Base-by-base conservation (phyloP, 2,113 vertebrate genomes). In the Saguinus imperator region DNA sequence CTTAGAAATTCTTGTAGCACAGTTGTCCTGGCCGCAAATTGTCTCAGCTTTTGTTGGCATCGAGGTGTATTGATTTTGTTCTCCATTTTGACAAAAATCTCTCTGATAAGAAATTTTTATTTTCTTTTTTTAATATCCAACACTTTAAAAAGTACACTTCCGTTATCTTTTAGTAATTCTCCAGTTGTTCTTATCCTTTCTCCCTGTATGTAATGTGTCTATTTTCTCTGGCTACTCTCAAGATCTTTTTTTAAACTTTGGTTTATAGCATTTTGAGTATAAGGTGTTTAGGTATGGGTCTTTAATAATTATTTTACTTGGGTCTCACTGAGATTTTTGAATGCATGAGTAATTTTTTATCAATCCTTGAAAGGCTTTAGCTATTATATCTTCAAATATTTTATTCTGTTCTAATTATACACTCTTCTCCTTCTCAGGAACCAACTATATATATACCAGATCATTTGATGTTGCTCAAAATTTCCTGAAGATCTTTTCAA, bases 1-100 rank as follows among this genome's bases (percentile, higher is more conserved):
- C 0, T 16, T 3, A 37, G 21, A 27, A 0, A 8, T 40, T 16
- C 16, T 25, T 29, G 1, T 0, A 43, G 2, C 5, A 14, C 13
- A 35, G 6, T 6, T n/a, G 29, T 68, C 29, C 14, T 68, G 16
- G 66, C 29, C 17, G 32, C 66, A 68, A 18, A 68, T 68, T 0
- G 2, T 5, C 52, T 50, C n/a, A 6, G 45, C 8, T 27, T 48
- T 45, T 77, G 27, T 75, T 85, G 27, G 27, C 6, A 1, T 0
- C 13, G 52, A 45, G 70, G 25, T 23, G 43, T 23, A 27, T 29
- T 25, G 45, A 50, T 37, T 72, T 68, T 64, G 12, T 68, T n/a
- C 29, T 68, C 66, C 35, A 20, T 73, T 73, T 73, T 55, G 21
- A 89, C 83, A 32, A 10, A 6, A 90, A 29, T 16, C 55, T 95